Conservation (phyloP, 2,113 vertebrate species). For the Cyphomyrus discorhynchus region DNA sequence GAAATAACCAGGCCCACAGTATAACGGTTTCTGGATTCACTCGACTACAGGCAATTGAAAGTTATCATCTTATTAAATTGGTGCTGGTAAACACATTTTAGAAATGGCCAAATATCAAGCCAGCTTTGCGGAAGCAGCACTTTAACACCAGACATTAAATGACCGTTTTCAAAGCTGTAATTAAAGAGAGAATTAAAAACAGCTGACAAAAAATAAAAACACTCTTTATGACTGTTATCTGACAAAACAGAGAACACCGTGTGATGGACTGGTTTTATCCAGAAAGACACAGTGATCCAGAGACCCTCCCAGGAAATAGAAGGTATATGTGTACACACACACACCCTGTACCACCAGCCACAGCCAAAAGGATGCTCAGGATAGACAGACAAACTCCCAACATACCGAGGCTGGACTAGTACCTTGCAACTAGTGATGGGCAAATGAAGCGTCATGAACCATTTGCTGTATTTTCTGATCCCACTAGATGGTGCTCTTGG, state of each 20-base stretch:
- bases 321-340: background rate
- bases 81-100: background rate
- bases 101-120: background rate
- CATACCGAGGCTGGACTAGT: background rate
- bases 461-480: too few species aligned
- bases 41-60: background rate
- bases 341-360: background rate
- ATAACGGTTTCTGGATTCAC: background rate
- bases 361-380: background rate
- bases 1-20: background rate
- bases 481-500: too few species aligned
- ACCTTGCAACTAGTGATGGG: background rate
- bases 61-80: background rate
- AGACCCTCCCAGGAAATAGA: background rate
- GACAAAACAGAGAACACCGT: background rate
- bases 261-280: background rate
- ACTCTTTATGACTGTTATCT: background rate
- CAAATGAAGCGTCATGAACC: too few species aligned
- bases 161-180: background rate
- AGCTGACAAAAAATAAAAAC: background rate
- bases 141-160: background rate
- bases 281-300: background rate
- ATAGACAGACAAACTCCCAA: background rate
- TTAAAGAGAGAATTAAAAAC: background rate
- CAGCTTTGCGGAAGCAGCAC: background rate